Conservation (phyloP, 2,797 vertebrate genomes). For the Chrosomus eos region DNA sequence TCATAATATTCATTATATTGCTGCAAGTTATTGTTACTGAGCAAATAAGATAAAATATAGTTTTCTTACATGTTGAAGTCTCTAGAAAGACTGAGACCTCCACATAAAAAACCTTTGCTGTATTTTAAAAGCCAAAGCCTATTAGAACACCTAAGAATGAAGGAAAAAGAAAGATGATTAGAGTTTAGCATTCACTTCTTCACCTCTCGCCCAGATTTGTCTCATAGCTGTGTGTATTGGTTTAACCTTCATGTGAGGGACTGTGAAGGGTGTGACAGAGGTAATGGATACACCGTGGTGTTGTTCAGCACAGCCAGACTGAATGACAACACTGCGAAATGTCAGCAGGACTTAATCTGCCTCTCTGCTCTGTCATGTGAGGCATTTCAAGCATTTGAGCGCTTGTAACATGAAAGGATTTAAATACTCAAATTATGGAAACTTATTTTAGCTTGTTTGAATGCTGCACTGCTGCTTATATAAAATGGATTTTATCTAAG, state of each 20-base stretch:
- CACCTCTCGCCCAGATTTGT: slow-evolving; percentile 53
- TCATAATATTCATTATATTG: not conserved
- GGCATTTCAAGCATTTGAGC: slow-evolving; percentile 41
- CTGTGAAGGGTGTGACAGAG: slow-evolving; percentile 36
- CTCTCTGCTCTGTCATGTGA: slow-evolving; percentile 22
- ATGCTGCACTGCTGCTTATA: too few species aligned
- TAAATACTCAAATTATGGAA: slow-evolving; percentile 19
- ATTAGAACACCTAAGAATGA: not conserved
- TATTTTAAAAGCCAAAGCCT: too few species aligned
- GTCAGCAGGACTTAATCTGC: slow-evolving; percentile 44
- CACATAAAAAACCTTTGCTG: not conserved
- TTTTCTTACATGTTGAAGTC: not conserved
- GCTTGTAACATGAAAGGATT: slow-evolving; percentile 10
- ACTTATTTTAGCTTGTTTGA: slow-evolving; percentile 5
- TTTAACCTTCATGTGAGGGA: slow-evolving; percentile 50
- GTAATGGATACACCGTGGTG: slow-evolving; percentile 47
- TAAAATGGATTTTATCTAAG: not conserved
- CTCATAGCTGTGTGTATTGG: slow-evolving; percentile 35
- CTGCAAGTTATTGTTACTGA: not conserved
- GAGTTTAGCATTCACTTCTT: slow-evolving; percentile 9
- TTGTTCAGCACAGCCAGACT: slow-evolving; percentile 25
- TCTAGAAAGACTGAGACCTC: not conserved
- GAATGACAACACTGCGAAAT: slow-evolving; percentile 48
- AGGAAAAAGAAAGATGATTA: not conserved
- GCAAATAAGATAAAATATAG: not conserved